phyloP scores from a whole-genome alignment of 2,888 invertebrate species.

The Acheta domesticus region DNA sequence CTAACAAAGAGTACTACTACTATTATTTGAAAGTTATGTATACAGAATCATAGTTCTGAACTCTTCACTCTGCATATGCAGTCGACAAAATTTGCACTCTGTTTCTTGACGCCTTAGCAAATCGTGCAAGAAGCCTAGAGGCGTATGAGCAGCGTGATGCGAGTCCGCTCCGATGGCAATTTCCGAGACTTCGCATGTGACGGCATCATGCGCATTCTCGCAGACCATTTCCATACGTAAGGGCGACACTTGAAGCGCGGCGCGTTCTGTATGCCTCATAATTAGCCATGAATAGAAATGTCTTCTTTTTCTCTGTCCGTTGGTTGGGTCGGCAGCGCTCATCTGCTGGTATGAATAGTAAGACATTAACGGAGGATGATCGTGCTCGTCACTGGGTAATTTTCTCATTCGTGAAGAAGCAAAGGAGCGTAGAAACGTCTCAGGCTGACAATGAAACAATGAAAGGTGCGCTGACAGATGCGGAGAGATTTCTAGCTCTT shows the following conservation, averaged over 20 bases:
- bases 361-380: neutral
- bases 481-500: neutral
- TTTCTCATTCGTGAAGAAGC: neutral
- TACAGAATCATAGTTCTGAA: no score
- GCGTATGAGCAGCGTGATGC: no score
- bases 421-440: neutral
- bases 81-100: no score
- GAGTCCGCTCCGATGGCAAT: no score
- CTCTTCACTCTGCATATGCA: no score
- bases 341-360: neutral
- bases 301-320: neutral
- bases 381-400: neutral
- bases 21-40: no score
- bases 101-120: neutral
- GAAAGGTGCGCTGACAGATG: slow-evolving; percentile 7
- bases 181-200: no score
- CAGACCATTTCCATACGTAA: no score
- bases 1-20: no score
- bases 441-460: slow-evolving; percentile 1
- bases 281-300: neutral
- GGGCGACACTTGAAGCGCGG: neutral
- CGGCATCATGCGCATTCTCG: no score
- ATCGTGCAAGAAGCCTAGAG: neutral
- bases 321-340: neutral
- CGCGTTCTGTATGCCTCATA: neutral